Percentiles rank a stretch among this genome's conserved stretches.
Conservation (phyloP, 2,888 invertebrate species). For the Sceliomorpha sp. region DNA sequence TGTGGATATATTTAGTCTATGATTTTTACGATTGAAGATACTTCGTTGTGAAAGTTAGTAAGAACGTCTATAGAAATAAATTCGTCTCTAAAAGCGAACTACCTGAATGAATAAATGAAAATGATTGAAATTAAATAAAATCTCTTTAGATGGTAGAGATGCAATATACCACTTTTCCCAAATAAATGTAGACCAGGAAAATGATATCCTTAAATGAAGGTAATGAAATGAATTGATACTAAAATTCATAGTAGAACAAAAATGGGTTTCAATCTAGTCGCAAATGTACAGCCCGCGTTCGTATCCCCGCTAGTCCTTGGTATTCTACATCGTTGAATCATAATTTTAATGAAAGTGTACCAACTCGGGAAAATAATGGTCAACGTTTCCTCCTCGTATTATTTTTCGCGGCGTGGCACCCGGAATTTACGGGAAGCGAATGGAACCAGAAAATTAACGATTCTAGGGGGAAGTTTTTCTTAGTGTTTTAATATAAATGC, state of each 20-base stretch:
- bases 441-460: conserved; percentile 81
- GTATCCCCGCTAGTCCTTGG: conserved; percentile 22
- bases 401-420: conserved; percentile 71
- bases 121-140: no score
- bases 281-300: conserved; percentile 9
- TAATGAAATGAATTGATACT: no score
- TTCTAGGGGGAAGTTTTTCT: conserved; percentile 79
- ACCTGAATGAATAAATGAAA: no score
- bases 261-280: no score
- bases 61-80: neutral
- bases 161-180: no score
- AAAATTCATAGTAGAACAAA: no score
- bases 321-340: conserved; percentile 35
- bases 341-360: conserved; percentile 67
- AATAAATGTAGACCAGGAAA: no score
- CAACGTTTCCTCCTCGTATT: conserved; percentile 80
- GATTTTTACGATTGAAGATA: no score
- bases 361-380: conserved; percentile 77
- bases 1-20: conserved; percentile 6
- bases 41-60: no score
- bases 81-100: no score
- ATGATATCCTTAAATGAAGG: no score
- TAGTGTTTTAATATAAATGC: conserved; percentile 80
- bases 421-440: conserved; percentile 79
- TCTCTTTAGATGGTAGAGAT: no score